A percentile compares a stretch with the other conserved stretches of the same genome.
phyloP scores from a whole-genome alignment of 2,888 invertebrate genomes.

The Ormyrus nitidulus region DNA sequence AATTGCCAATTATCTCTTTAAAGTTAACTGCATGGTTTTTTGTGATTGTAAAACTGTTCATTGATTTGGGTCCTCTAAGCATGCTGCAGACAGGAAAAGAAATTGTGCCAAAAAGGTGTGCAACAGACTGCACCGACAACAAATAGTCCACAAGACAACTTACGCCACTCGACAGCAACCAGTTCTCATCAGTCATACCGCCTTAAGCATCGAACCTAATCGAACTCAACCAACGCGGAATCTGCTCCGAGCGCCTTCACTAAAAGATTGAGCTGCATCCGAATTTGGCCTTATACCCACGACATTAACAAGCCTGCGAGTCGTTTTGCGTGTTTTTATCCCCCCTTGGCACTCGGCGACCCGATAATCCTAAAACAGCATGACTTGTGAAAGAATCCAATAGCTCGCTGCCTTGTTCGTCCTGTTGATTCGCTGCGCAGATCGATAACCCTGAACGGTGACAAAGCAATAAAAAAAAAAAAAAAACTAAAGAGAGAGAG shows the following conservation, averaged over 20 bases:
- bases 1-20: too few relatives aligned
- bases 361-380: conserved; percentile 45
- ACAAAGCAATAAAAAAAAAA: too few relatives aligned
- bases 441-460: too few relatives aligned
- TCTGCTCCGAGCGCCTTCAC: not conserved
- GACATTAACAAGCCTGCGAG: conserved; percentile 41
- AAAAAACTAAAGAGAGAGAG: too few relatives aligned
- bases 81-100: too few relatives aligned
- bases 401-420: conserved; percentile 13
- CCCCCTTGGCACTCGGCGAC: conserved; percentile 3
- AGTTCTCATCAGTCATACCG: too few relatives aligned
- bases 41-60: too few relatives aligned
- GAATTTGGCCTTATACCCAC: conserved; percentile 25
- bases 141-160: too few relatives aligned
- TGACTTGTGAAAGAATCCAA: conserved; percentile 35
- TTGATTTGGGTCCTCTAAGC: not conserved
- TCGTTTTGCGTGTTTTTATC: not conserved
- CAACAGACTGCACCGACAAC: too few relatives aligned
- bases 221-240: not conserved
- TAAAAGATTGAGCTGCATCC: not conserved
- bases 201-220: not conserved
- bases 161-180: too few relatives aligned
- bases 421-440: not conserved
- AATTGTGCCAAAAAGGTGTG: too few relatives aligned
- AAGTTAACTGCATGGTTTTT: too few relatives aligned